Base-by-base conservation (phyloP, 2,113 vertebrate species). In the Daphoenositta chrysoptera region DNA sequence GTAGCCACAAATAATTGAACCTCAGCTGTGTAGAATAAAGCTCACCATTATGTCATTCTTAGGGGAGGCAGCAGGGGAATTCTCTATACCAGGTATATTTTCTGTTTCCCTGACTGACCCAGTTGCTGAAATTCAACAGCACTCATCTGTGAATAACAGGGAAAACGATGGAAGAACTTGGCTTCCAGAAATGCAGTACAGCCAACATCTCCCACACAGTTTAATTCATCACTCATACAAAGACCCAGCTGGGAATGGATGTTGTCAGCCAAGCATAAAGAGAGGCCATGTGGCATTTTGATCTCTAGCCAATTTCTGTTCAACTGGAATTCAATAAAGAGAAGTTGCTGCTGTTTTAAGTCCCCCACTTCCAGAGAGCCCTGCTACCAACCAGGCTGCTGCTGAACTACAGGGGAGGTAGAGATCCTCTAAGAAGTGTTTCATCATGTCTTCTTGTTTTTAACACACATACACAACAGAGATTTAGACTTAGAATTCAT, bases 161-260 rank as follows among this genome's bases (percentile, higher is more conserved):
- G 65, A 84, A 96, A 93, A 89, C 1, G 19, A 91, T 17, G 65
- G 89, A 87, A 79, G 37, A 89, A 50, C 53, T 89, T 87, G 77
- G 91, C 87, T 95, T 93, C 93, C 94, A 93, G 53, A 93, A 95
- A 91, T 11, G 30, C 81, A 77, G 57, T 48, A 57, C 31, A 96
- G 91, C 81, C 78, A 89, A 69, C 48, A 66, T 94, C 87, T 91
- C 94, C 91, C 87, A 94, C 83, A 75, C 63, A 94, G 81, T 91
- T 96, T 85, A 96, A 97, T 87, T 91, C 84, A 93, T 92, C 73
- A 86, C 83, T 90, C 56, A 63, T 61, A 94, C 91, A 93, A 94
- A 94, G 93, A 95, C 89, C 45, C 95, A 96, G 84, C 91, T 96
- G 94, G 91, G 93, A 95, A 82, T 54, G 42, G 89, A 89, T 84